These are phyloP conservation scores for Yoshiicerus persimilis DNA, from an alignment of 1,140 invertebrate genomes.

Conservation along the genomic window DNA sequence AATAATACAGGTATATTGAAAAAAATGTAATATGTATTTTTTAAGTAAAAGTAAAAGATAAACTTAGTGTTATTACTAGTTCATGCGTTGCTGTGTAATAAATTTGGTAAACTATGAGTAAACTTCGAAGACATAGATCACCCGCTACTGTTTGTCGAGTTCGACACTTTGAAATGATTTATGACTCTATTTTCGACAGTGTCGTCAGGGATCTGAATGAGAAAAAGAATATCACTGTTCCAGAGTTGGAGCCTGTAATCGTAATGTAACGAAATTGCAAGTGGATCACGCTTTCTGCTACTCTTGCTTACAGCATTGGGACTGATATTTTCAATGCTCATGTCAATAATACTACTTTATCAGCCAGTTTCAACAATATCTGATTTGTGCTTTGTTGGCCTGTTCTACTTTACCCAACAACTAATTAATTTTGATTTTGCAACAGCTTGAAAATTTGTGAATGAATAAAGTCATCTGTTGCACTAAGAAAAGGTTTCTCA, in stretches of 20 bases:
- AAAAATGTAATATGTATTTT: too few relatives aligned
- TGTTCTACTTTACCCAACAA: too few relatives aligned
- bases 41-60: too few relatives aligned
- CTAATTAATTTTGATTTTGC: too few relatives aligned
- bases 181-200: conserved; percentile 7
- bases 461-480: too few relatives aligned
- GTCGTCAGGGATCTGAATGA: neutral
- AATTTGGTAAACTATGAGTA: neutral
- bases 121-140: neutral
- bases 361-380: too few relatives aligned
- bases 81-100: neutral
- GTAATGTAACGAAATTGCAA: neutral
- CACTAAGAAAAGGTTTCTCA: too few relatives aligned
- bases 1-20: neutral
- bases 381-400: too few relatives aligned
- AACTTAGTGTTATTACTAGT: neutral
- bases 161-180: conserved; percentile 1
- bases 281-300: neutral
- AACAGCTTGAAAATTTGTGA: too few relatives aligned
- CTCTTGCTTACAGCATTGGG: too few relatives aligned
- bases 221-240: neutral
- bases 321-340: too few relatives aligned
- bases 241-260: neutral
- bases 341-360: too few relatives aligned
- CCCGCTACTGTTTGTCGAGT: neutral